phyloP scores from a whole-genome alignment of 2,113 vertebrate genomes.

The Haemorhous mexicanus region DNA sequence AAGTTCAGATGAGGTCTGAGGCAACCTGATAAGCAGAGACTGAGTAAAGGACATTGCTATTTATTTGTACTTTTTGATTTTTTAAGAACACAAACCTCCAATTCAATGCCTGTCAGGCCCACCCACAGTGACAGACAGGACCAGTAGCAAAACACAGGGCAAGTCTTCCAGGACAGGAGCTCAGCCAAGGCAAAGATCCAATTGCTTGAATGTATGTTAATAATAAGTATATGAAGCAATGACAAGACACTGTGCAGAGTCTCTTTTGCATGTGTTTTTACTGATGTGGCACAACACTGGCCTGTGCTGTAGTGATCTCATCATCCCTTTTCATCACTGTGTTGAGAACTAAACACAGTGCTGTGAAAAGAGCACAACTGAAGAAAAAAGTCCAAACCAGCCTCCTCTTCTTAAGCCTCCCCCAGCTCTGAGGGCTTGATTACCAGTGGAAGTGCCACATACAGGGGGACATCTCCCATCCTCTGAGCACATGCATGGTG shows the following conservation, averaged over 20 bases:
- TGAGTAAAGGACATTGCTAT: neutral
- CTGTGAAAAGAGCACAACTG: neutral
- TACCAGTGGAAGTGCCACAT: neutral
- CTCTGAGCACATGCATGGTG: fast-evolving
- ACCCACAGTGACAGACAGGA: neutral
- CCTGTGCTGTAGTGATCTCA: neutral
- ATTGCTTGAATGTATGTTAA: neutral
- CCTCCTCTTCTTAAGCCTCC: neutral
- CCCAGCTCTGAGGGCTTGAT: neutral
- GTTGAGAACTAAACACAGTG: neutral
- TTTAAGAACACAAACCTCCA: neutral
- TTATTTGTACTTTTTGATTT: neutral
- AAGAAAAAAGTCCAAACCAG: neutral
- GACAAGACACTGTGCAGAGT: neutral
- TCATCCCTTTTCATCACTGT: neutral
- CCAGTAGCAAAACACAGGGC: neutral
- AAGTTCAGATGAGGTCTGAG: neutral
- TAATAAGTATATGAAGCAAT: neutral
- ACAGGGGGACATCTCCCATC: neutral
- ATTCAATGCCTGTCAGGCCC: neutral
- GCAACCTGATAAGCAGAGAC: neutral
- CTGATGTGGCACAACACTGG: neutral
- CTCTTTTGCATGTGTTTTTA: neutral
- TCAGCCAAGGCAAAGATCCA: neutral
- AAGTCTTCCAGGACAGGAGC: neutral